Base-by-base conservation (phyloP, 1,140 invertebrate genomes). In the Trichogramma pretiosum region DNA sequence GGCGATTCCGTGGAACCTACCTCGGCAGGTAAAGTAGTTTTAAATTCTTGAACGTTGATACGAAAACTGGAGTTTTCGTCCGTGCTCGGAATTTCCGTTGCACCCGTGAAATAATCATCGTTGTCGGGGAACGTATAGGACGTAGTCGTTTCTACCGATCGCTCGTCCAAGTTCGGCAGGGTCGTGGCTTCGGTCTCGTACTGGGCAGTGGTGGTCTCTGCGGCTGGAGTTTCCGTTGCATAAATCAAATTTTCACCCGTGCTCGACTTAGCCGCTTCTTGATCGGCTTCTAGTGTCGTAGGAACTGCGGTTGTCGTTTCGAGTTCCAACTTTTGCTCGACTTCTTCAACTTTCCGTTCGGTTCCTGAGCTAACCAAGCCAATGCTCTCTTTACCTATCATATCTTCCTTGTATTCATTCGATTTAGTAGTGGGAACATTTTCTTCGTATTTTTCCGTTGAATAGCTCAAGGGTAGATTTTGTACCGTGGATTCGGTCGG, bases 301-400 rank as follows among this genome's bases (percentile, higher is more conserved):
- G 16, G 7, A 10, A 16, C 16, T 16, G 16, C 16, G 34, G 34
- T 16, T 35, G 7, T 35, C 8, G 34, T 24, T 23, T 46, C 1
- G 48, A 52, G n/a, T n/a, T n/a, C n/a, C n/a, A n/a, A n/a, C n/a
- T n/a, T n/a, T n/a, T n/a, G n/a, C n/a, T 35, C 48, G 21, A 48
- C 19, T 43, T 42, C 32, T 13, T 26, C 24, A 16, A 36, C 22
- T 11, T 48, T 45, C 22, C 42, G 47, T 18, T 61, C 59, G 5
- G 51, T 46, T 30, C 55, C 53, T 0, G 59, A 61, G 32, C 40
- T 55, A 18, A 37, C 63, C 2, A 67, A 23, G 3, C 64, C 65
- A 9, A 67, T 62, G 32, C 61, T 67, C 13, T 62, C 65, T n/a
- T 53, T 59, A 3, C 52, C 49, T 26, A 66, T 64, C 43, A 66